Evolutionary conservation across 2,888 invertebrate genomes (phyloP), one percentile per base, ranked within the genome.

Genomic region (Hofmannophila pseudospretella): DNA sequence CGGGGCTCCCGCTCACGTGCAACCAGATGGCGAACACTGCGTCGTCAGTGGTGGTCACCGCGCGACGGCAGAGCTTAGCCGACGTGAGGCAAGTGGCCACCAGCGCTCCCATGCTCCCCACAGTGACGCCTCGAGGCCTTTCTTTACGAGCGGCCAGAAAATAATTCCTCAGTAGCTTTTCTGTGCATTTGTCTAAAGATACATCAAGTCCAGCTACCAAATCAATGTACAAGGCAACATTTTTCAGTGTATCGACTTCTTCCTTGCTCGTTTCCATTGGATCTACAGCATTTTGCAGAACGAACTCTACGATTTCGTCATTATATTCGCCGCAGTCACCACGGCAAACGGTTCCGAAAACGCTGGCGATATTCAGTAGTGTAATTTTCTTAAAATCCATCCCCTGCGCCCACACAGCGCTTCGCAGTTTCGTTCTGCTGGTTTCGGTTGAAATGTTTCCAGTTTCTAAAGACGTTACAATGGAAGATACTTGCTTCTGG

Each of bases 1-100:
- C 79, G 7, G 78, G 67, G 41, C 62, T 61, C 0, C 82, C 79
- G 29, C 75, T 68, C 1, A 72, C 68, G 42, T 86, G 84, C 19
- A 86, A 55, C 86, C 86, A 86, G 39, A 85, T 76, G 8, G 85
- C 79, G 32, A 86, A 68, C 7, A 81, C 60, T 8, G 81, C 86
- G 42, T 86, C 86, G 38, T 81, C 71, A 14, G 67, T 49, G 36
- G 63, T 71, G 2, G 82, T 66, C 0, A 65, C 38, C 5, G 49
- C 44, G 11, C 85, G 60, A 4, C 77, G 71, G 44, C 86, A 84
- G 0, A 86, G 54, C 33, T 75, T 67, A 3, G 86, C 85, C 20
- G 77, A 74, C 7, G 69, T 79, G 7, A 72, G 31, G 36, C 78
- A 76, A 7, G 58, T 51, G 1, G 69, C 54, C 5, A 78, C 64